A percentile compares a stretch with the other conserved stretches of the same genome.
Evolutionary conservation across 2,113 vertebrate species (phyloP).

Genomic region (Natator depressus): DNA sequence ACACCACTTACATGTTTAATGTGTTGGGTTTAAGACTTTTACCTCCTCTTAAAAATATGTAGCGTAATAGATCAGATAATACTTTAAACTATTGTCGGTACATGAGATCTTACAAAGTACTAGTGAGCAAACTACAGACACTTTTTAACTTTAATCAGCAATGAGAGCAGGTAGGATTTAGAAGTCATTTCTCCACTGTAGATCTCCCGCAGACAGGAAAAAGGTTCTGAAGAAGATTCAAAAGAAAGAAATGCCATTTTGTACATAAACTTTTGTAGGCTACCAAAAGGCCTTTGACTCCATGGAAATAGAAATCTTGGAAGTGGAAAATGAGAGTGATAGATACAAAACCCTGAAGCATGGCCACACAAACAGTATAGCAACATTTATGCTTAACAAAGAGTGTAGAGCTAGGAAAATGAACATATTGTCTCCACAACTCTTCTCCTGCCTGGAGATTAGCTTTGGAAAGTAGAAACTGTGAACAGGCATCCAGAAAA

Average conservation of each 20-base stretch:
- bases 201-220: slow-evolving; percentile 75
- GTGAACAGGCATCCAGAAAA: slow-evolving; percentile 49
- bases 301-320: slow-evolving; percentile 69
- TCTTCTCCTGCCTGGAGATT: no score
- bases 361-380: slow-evolving; percentile 45
- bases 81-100: slow-evolving; percentile 81
- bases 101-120: slow-evolving; percentile 80
- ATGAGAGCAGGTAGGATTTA: slow-evolving; percentile 75
- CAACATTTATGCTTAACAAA: slow-evolving; percentile 71
- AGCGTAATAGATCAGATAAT: slow-evolving; percentile 82
- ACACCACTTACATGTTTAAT: slow-evolving; percentile 74
- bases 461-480: slow-evolving; percentile 67
- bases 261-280: slow-evolving; percentile 71
- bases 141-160: slow-evolving; percentile 80
- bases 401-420: slow-evolving; percentile 43
- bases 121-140: slow-evolving; percentile 74
- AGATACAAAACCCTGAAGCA: slow-evolving; percentile 38
- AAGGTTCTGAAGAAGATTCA: slow-evolving; percentile 70
- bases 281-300: slow-evolving; percentile 72
- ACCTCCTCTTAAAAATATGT: slow-evolving; percentile 73
- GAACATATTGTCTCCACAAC: slow-evolving; percentile 49
- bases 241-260: slow-evolving; percentile 71
- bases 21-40: slow-evolving; percentile 79
- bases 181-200: slow-evolving; percentile 77
- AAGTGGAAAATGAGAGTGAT: slow-evolving; percentile 66